Percentiles rank a stretch among this genome's conserved stretches.
phyloP scores from a whole-genome alignment of 2,797 vertebrate genomes.

The Phaenicophaeus curvirostris region DNA sequence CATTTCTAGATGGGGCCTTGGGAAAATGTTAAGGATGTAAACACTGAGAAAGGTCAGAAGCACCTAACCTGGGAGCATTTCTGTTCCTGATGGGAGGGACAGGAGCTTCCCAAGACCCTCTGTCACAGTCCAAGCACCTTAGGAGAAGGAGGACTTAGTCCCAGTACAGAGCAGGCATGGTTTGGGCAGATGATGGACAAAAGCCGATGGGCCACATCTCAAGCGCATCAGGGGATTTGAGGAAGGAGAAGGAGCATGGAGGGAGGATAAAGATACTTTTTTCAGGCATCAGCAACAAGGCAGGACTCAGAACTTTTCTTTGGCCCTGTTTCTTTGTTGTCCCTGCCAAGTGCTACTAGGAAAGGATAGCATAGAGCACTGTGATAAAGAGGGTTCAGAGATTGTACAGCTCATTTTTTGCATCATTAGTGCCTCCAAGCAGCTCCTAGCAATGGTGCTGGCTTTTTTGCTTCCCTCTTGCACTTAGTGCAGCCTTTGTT shows the following conservation, averaged over 20 bases:
- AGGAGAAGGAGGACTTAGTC: neutral
- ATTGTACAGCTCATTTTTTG: neutral
- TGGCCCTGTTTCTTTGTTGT: neutral
- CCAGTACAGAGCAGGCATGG: neutral
- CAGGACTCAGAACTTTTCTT: neutral
- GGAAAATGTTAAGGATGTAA: neutral
- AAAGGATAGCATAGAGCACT: neutral
- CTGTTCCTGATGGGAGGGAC: neutral
- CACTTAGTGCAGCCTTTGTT: neutral
- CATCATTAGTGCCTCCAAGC: neutral
- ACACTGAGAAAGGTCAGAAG: neutral
- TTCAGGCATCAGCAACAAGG: neutral
- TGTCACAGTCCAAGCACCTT: rapidly evolving
- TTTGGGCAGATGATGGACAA: neutral
- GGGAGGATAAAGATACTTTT: neutral
- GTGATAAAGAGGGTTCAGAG: constrained; percentile 4
- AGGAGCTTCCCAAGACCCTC: neutral
- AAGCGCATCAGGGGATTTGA: neutral
- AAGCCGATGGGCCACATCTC: neutral
- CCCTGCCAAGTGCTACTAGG: neutral
- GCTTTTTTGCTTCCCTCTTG: neutral
- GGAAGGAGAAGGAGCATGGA: too few species aligned
- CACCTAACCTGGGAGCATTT: neutral
- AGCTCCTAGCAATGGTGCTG: neutral
- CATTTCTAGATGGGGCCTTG: neutral